These are phyloP conservation scores for Lithosia quadra DNA, from an alignment of 2,888 invertebrate genomes.

Conservation along the genomic window DNA sequence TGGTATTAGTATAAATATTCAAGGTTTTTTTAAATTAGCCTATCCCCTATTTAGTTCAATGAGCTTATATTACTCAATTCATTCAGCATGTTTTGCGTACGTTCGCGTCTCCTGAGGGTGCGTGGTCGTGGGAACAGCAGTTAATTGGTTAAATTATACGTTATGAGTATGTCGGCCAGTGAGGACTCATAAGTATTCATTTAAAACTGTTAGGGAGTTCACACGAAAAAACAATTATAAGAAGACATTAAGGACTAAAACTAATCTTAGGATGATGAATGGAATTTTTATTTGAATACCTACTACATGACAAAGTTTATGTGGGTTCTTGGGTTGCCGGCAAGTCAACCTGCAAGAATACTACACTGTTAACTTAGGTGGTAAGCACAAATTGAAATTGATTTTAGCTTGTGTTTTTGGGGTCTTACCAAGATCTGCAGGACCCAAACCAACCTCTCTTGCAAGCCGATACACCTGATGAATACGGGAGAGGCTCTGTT, in stretches of 20 bases:
- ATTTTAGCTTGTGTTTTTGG: no score
- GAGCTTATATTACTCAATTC: constrained; percentile 35
- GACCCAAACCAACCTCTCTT: no score
- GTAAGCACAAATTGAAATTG: no score
- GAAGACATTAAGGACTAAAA: not conserved
- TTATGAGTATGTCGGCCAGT: constrained; percentile 56
- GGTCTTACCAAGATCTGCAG: no score
- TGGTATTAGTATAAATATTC: not conserved
- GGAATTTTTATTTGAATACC: no score
- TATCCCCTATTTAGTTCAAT: constrained; percentile 13
- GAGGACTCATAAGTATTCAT: constrained; percentile 72
- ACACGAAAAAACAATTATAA: constrained; percentile 63
- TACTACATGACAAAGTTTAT: no score
- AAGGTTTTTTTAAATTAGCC: not conserved
- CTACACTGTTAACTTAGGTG: no score
- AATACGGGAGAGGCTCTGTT: no score
- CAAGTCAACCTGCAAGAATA: no score
- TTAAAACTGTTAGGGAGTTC: constrained; percentile 66
- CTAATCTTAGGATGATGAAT: not conserved
- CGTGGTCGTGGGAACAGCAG: constrained; percentile 73
- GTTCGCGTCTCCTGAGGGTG: constrained; percentile 71
- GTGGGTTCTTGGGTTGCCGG: no score
- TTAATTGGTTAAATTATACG: constrained; percentile 81
- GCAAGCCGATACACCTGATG: no score
- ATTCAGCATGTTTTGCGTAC: constrained; percentile 53